Evolutionary conservation across 2,113 vertebrate genomes (phyloP).

Genomic region (Hystrix brachyura): DNA sequence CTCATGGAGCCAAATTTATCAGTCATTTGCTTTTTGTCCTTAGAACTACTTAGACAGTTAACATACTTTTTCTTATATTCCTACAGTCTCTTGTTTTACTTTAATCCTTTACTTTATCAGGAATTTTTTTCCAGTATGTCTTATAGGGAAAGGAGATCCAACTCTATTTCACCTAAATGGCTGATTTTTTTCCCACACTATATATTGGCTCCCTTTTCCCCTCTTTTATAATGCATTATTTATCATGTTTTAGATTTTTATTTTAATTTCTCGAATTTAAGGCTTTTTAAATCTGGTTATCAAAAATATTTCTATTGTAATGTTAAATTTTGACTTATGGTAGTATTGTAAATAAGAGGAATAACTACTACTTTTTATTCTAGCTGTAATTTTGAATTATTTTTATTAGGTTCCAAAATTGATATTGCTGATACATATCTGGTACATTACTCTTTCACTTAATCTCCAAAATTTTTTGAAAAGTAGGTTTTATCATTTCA

Average conservation of each 20-base stretch:
- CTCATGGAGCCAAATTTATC: neutral
- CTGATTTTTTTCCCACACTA: neutral
- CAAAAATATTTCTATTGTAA: neutral
- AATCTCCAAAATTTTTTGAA: neutral
- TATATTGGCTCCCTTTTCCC: neutral
- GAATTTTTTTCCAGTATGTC: neutral
- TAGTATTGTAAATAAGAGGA: neutral
- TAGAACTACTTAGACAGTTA: neutral
- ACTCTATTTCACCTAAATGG: neutral
- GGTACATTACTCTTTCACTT: neutral
- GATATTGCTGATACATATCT: neutral
- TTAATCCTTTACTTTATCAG: neutral
- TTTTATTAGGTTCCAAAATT: constrained; percentile 38
- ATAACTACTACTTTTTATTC: neutral
- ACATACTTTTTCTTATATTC: neutral
- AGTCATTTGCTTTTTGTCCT: neutral
- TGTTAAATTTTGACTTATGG: constrained; percentile 30
- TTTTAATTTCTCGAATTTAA: constrained; percentile 6
- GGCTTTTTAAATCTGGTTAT: neutral
- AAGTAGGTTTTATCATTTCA: neutral
- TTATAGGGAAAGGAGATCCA: neutral
- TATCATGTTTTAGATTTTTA: neutral
- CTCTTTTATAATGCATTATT: neutral
- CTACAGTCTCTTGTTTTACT: neutral
- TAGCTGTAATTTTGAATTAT: neutral